Base-by-base conservation (phyloP, 2,888 invertebrate species). In the Nomada fabriciana region DNA sequence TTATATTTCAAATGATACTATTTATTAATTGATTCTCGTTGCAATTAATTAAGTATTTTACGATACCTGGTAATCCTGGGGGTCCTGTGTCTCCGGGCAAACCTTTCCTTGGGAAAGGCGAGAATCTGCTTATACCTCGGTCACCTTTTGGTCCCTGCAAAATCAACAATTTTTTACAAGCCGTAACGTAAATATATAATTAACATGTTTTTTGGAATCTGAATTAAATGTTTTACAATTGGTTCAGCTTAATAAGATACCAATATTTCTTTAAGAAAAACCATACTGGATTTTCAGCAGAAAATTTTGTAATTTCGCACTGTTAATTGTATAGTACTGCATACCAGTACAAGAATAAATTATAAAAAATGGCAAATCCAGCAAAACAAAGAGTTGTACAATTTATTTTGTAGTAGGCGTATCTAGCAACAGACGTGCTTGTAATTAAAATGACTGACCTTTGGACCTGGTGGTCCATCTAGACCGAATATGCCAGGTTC, bases 81-180 rank as follows among this genome's bases (percentile, higher is more conserved):
- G 93, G 91, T 65, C 98, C 98, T 53, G 93, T 94, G 0, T 95
- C 95, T 20, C 98, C 97, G 74, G 93, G 94, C 0, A 89, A 87
- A 61, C 95, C 95, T 85, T 90, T 91, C 55, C 90, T 84, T 9
- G 91, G 90, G 79, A 89, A 91, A 20, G 89, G 85, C 13, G 91
- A 88, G 77, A 89, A 92, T 42, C 88, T 90, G 75, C 91, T 91
- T 9, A 90, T 88, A 25, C 95, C 95, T 43, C 86, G 87, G 36
- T 94, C 92, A 86, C 95, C 94, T 89, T 93, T 93, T 15, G 87
- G 79, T 61, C 94, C 94, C 94, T 94, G 65, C 5, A 7, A 74
- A 25, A 11, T 10, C n/a, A 76, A 71, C 29, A 64, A 23, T 20
- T 23, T 68, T 70, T 65, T 47, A 15, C 47, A 15, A 47, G 15